Evolutionary conservation across 2,797 vertebrate species (phyloP).

Genomic region (Onychomys leucogaster): DNA sequence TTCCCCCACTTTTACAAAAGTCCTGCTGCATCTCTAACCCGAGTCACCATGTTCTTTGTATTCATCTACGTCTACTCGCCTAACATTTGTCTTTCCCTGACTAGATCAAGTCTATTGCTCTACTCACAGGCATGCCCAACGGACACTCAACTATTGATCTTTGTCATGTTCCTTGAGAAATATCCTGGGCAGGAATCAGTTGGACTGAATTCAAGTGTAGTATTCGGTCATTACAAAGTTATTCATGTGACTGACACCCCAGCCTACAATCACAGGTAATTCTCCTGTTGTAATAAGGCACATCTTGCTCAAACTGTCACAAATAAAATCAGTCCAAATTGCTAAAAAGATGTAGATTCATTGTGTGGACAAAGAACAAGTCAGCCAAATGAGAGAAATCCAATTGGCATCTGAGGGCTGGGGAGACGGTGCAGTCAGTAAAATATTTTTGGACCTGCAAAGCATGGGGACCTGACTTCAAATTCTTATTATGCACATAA

Average conservation of each 20-base stretch:
- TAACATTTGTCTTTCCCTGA: conserved; percentile 47
- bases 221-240: neutral
- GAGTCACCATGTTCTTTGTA: neutral
- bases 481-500: neutral
- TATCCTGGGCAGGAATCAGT: conserved; percentile 14
- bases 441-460: neutral
- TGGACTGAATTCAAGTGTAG: conserved; percentile 45
- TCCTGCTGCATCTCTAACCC: neutral
- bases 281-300: neutral
- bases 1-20: conserved; percentile 43
- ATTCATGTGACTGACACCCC: neutral
- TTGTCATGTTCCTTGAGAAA: conserved; percentile 28
- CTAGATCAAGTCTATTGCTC: neutral
- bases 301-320: conserved; percentile 18
- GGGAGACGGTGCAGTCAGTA: neutral
- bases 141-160: neutral
- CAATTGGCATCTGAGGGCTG: neutral
- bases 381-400: neutral
- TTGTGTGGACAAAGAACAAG: neutral
- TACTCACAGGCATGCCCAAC: neutral
- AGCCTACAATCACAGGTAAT: neutral
- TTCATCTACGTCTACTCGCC: neutral
- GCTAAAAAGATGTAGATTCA: neutral
- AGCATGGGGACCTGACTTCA: neutral
- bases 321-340: neutral